Conservation (phyloP, 2,797 vertebrate species). For the Galagoides demidoff region DNA sequence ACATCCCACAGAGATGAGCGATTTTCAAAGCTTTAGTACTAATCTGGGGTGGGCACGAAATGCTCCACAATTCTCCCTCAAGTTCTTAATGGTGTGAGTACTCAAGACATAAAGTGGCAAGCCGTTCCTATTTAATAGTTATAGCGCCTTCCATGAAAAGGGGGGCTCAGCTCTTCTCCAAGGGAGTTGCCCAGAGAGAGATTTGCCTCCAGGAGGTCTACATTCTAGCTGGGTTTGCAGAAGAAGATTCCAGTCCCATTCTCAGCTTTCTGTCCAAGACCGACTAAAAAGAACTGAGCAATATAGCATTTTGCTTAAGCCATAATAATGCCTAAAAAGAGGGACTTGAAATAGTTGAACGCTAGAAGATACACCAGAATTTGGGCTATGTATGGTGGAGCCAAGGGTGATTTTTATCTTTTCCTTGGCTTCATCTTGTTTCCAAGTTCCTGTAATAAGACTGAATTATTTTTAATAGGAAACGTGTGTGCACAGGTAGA, state of each 20-base stretch:
- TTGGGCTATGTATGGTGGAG: background rate
- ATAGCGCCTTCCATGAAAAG: background rate
- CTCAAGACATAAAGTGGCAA: background rate
- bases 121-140: background rate
- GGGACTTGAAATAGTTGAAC: background rate
- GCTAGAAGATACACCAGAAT: background rate
- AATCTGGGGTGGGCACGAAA: background rate
- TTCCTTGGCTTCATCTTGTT: background rate
- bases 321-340: background rate
- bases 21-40: constrained; percentile 53
- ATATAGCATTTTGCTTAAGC: background rate
- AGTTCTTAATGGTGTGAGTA: background rate
- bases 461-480: constrained; percentile 29
- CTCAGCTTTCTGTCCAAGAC: background rate
- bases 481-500: background rate
- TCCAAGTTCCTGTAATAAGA: background rate
- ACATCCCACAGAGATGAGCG: background rate
- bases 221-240: background rate
- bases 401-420: background rate
- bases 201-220: background rate
- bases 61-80: background rate
- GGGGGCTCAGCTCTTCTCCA: background rate
- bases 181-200: background rate
- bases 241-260: background rate
- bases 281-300: background rate